Percentiles rank a stretch among this genome's conserved stretches.
Evolutionary conservation across 2,888 invertebrate genomes (phyloP).

Genomic region (Drosophila parthenogenetica): DNA sequence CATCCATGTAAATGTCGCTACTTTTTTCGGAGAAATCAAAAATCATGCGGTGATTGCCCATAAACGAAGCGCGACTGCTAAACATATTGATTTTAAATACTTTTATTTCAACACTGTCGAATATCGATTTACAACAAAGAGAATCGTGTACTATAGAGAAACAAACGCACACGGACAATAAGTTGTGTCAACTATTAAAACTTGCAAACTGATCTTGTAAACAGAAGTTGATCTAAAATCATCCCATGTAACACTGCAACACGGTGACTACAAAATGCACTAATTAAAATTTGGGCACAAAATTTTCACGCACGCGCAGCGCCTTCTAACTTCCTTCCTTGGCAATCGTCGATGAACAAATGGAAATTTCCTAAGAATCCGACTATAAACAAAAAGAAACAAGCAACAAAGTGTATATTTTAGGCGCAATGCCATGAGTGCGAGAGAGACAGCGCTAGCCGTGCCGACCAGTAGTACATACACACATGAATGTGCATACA

Average conservation of each 20-base stretch:
- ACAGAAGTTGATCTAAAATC: conserved; percentile 38
- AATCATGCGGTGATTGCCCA: conserved; percentile 84
- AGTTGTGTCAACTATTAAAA: conserved; percentile 40
- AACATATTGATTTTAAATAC: conserved; percentile 67
- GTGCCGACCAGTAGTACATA: too few species aligned
- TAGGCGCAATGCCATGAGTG: too few species aligned
- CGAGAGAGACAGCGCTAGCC: too few species aligned
- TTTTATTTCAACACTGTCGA: conserved; percentile 57
- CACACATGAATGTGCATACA: too few species aligned
- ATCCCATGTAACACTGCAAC: conserved; percentile 65
- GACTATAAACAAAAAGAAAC: too few species aligned
- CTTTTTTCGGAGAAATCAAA: conserved; percentile 84
- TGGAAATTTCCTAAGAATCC: too few species aligned
- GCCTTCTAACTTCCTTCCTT: conserved; percentile 63
- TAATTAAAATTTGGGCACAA: conserved; percentile 70
- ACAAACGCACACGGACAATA: conserved; percentile 60
- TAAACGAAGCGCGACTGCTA: conserved; percentile 77
- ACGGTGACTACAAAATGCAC: conserved; percentile 67
- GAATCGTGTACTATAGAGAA: conserved; percentile 49
- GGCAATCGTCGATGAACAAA: conserved; percentile 81
- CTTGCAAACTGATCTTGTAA: conserved; percentile 22
- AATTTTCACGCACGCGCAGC: conserved; percentile 69
- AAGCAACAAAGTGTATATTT: too few species aligned
- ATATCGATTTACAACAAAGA: conserved; percentile 59
- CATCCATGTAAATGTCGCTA: conserved; percentile 82